Conservation (phyloP, 2,888 invertebrate genomes). For the Drosophila subquinaria region DNA sequence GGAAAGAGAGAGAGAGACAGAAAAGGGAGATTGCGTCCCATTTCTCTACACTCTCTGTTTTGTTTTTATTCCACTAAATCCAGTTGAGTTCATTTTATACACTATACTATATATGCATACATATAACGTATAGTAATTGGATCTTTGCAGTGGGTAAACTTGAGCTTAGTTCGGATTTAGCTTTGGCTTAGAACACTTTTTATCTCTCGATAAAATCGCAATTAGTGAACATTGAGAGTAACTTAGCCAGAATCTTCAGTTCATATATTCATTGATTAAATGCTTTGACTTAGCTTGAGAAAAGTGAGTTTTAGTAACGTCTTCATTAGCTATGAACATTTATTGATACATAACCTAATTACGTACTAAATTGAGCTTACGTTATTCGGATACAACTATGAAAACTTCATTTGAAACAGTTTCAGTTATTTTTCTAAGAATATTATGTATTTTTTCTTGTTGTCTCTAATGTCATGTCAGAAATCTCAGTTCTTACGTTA, state of each 20-base stretch:
- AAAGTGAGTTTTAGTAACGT: neutral
- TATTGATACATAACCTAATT: neutral
- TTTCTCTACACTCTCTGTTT: neutral
- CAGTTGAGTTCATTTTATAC: slow-evolving; percentile 4
- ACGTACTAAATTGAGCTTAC: neutral
- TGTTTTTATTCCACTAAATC: neutral
- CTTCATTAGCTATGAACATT: too few species aligned
- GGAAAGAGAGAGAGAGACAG: too few species aligned
- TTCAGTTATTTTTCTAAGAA: too few species aligned
- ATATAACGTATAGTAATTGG: slow-evolving; percentile 38
- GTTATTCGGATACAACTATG: too few species aligned
- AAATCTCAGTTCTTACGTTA: neutral
- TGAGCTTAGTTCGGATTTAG: slow-evolving; percentile 21
- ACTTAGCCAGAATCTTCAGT: neutral
- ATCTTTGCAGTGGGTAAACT: slow-evolving; percentile 32
- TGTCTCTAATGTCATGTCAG: too few species aligned
- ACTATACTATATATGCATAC: too few species aligned
- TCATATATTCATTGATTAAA: neutral
- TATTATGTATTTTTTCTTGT: too few species aligned
- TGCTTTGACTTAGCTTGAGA: neutral
- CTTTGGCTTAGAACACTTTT: slow-evolving; percentile 8
- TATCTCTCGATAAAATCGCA: slow-evolving; percentile 8
- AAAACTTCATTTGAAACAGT: too few species aligned
- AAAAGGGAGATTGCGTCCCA: slow-evolving; percentile 1
- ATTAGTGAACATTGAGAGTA: slow-evolving; percentile 23